A percentile compares a stretch with the other conserved stretches of the same genome.
Evolutionary conservation across 2,797 vertebrate genomes (phyloP).

Genomic region (Erethizon dorsatum): DNA sequence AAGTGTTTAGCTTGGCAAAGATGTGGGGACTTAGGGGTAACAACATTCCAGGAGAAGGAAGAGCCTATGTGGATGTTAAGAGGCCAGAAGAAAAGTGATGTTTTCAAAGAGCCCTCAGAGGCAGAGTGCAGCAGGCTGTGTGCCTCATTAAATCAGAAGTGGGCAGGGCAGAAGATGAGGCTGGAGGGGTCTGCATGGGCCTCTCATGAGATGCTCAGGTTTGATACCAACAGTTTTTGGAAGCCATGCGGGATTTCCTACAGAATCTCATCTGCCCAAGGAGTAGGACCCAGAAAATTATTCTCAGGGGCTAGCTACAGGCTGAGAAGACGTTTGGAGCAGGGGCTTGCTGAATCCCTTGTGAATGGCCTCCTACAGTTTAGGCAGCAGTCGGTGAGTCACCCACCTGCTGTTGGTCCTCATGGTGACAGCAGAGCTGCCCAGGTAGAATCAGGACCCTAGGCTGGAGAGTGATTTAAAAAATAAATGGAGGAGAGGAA

Average conservation of each 20-base stretch:
- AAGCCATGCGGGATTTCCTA: not conserved
- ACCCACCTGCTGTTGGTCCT: not conserved
- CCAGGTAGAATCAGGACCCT: not conserved
- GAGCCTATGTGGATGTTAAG: not conserved
- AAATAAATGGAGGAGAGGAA: not conserved
- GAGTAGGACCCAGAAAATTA: not conserved
- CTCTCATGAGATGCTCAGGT: not conserved
- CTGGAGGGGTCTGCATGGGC: not conserved
- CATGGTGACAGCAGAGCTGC: not conserved
- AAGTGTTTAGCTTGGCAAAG: not conserved
- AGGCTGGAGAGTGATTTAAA: not conserved
- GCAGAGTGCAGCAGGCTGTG: rapidly evolving
- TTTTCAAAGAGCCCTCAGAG: not conserved
- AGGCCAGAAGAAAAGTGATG: not conserved
- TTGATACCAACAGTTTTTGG: not conserved
- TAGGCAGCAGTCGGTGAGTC: not conserved
- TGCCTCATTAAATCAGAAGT: not conserved
- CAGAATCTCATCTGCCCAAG: not conserved
- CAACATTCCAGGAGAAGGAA: not conserved
- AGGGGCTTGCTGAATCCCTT: rapidly evolving
- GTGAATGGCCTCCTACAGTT: rapidly evolving
- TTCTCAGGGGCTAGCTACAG: no score
- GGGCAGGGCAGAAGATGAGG: not conserved
- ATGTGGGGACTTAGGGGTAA: not conserved
- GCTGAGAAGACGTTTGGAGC: not conserved